Conservation (phyloP, 2,888 invertebrate genomes). For the Emmelina monodactyla region DNA sequence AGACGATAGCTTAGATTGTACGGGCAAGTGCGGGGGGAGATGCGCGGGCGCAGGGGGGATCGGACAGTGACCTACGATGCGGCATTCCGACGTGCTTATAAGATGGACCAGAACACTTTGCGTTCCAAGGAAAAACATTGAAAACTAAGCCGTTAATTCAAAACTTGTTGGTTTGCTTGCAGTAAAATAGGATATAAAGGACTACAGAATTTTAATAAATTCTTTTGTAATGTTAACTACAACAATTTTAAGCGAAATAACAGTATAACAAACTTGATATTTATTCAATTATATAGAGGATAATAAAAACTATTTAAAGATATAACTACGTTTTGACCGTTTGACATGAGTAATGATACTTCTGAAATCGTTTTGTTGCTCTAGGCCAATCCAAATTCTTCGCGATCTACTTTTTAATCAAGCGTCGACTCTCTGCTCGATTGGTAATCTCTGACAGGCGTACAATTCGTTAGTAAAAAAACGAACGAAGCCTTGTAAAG, state of each 20-base stretch:
- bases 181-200: background rate
- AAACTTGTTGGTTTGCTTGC: no score
- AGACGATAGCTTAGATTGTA: constrained; percentile 49
- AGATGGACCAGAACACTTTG: constrained; percentile 54
- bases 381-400: no score
- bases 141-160: no score
- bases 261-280: no score
- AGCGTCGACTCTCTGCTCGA: background rate
- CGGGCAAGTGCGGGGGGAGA: constrained; percentile 27
- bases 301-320: no score
- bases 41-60: constrained; percentile 30
- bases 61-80: constrained; percentile 51
- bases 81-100: constrained; percentile 50
- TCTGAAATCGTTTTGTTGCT: no score
- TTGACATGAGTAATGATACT: no score
- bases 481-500: background rate
- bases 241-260: background rate
- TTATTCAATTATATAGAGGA: no score
- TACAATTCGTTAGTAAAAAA: background rate
- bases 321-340: no score
- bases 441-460: constrained; percentile 1
- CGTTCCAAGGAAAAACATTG: constrained; percentile 20
- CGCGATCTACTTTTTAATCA: background rate
- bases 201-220: background rate
- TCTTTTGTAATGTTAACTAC: background rate